A percentile compares a stretch with the other conserved stretches of the same genome.
phyloP scores from a whole-genome alignment of 1,140 invertebrate species.

The Drosophila jambulina region DNA sequence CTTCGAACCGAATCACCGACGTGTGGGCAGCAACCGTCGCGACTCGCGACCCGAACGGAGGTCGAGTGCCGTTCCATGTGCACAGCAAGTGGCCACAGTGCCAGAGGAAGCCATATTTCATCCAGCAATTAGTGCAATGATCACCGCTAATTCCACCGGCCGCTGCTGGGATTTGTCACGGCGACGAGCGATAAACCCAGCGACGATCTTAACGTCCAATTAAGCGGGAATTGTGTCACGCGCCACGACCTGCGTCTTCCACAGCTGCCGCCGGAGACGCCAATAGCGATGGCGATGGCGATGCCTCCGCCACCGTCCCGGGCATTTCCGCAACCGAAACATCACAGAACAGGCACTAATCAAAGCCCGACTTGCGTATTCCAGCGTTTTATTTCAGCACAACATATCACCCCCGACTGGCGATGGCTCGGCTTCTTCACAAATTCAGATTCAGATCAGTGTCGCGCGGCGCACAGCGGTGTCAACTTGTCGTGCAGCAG shows the following conservation, averaged over 20 bases:
- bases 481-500: slow-evolving; percentile 60
- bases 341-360: slow-evolving; percentile 15
- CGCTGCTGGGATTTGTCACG: slow-evolving; percentile 19
- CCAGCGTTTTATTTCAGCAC: slow-evolving; percentile 43
- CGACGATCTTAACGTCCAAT: slow-evolving; percentile 70
- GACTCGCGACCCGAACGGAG: slow-evolving; percentile 1
- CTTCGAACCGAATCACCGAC: background rate
- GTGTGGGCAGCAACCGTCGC: slow-evolving; percentile 1
- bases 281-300: background rate
- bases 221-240: slow-evolving; percentile 75
- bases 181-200: slow-evolving; percentile 23
- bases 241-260: slow-evolving; percentile 40
- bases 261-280: slow-evolving; percentile 8
- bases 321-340: slow-evolving; percentile 13
- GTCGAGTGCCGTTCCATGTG: background rate
- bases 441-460: slow-evolving; percentile 66
- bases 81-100: slow-evolving; percentile 62
- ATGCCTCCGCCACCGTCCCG: background rate
- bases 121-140: slow-evolving; percentile 65
- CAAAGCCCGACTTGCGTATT: slow-evolving; percentile 67
- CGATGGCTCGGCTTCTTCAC: slow-evolving; percentile 45
- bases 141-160: slow-evolving; percentile 58
- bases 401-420: slow-evolving; percentile 36
- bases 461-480: slow-evolving; percentile 59
- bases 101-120: slow-evolving; percentile 82